Evolutionary conservation across 1,140 invertebrate genomes (phyloP), one percentile per base, ranked within the genome.

Genomic region (Hypothenemus hampei): DNA sequence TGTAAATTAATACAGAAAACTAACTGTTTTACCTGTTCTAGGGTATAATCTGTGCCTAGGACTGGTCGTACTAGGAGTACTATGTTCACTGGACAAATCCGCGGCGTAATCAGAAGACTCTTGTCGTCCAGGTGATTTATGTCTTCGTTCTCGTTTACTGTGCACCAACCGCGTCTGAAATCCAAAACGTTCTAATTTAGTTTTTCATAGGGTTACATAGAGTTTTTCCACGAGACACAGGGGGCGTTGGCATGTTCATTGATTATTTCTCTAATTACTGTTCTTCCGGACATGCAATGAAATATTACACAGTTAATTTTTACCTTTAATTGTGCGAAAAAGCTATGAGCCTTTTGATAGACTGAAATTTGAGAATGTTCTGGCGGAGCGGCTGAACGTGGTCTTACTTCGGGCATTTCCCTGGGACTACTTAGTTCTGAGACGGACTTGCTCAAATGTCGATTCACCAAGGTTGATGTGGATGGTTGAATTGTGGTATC

Each of bases 1-100:
- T n/a, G n/a, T n/a, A n/a, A n/a, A n/a, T n/a, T n/a, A n/a, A n/a
- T n/a, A n/a, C n/a, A n/a, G n/a, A n/a, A n/a, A n/a, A n/a, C n/a
- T n/a, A n/a, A n/a, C n/a, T n/a, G n/a, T n/a, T n/a, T 62, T 63
- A 77, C 77, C 77, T 60, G 75, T 73, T 67, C 71, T 70, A 18
- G 60, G 70, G 47, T 77, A 68, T 15, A 70, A 66, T 7, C 81
- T 73, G 53, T 81, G 80, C 7, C 81, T 74, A 0, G 83, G 85
- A 61, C 82, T 85, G 60, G 84, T 82, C 0, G 81, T 85, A 36
- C 79, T 81, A 0, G 79, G 80, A 35, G 80, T 85, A 61, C 82
- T 85, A 58, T 84, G 82, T 55, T 85, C 83, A 7, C 81, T 85
- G 29, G 83, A 86, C 60, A 83, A 81, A 72, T 86, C 84, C 10